These are phyloP conservation scores for Hydroisotoma schaefferi DNA, from an alignment of 2,888 invertebrate genomes.

Conservation along the genomic window DNA sequence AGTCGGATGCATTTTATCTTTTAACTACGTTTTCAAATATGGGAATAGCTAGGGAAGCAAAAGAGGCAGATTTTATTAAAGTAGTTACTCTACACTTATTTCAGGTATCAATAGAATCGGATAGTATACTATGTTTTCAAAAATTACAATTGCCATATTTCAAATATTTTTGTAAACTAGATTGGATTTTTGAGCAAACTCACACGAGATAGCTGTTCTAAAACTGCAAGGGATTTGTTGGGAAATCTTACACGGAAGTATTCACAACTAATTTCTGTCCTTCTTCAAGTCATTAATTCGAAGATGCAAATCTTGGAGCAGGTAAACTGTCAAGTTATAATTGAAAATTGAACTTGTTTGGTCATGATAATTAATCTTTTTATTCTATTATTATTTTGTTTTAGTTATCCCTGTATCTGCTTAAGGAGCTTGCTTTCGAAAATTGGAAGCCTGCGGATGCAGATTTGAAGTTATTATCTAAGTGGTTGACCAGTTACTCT, in stretches of 20 bases:
- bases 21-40: slow-evolving; percentile 75
- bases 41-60: slow-evolving; percentile 62
- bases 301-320: slow-evolving; percentile 60
- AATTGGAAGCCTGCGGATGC: slow-evolving; percentile 65
- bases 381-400: slow-evolving; percentile 25
- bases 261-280: slow-evolving; percentile 65
- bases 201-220: slow-evolving; percentile 70
- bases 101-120: slow-evolving; percentile 55
- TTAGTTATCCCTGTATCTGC: slow-evolving; percentile 63
- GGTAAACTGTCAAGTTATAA: slow-evolving; percentile 52
- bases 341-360: background rate
- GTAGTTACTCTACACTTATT: slow-evolving; percentile 66
- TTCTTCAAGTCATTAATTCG: slow-evolving; percentile 61
- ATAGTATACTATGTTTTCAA: slow-evolving; percentile 5
- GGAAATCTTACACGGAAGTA: slow-evolving; percentile 66
- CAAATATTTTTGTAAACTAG: slow-evolving; percentile 52
- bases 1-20: slow-evolving; percentile 72
- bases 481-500: slow-evolving; percentile 64
- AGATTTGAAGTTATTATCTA: slow-evolving; percentile 63
- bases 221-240: slow-evolving; percentile 68
- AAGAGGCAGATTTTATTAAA: slow-evolving; percentile 64
- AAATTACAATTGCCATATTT: too few species aligned
- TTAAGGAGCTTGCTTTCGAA: slow-evolving; percentile 67
- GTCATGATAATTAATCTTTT: background rate
- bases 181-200: slow-evolving; percentile 68